Evolutionary conservation across 2,797 vertebrate genomes (phyloP), one percentile per base, ranked within the genome.

Genomic region (Echiichthys vipera): DNA sequence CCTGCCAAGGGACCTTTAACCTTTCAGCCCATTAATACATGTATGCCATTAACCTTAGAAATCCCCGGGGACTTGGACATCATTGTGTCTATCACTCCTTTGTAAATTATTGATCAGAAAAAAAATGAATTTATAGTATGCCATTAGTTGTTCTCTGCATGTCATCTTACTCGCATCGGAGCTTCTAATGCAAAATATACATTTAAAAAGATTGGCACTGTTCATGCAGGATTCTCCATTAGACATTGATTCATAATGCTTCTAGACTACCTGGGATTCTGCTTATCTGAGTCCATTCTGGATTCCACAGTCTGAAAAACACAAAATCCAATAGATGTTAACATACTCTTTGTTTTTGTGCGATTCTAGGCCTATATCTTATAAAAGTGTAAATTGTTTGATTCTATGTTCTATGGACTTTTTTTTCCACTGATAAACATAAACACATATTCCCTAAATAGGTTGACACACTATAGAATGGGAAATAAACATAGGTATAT

Each of bases 21-120:
- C 63, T 92, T 91, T 92, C 84, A 86, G 88, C 90, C 66, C 71
- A 83, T 83, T 89, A 87, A 88, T 81, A 81, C 74, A 66, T 89
- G 81, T 71, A 73, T 43, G 83, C 92, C 93, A 93, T 95, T 95
- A 95, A 94, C 93, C 93, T 74, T 81, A 74, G 53, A 47, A 89
- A 80, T 89, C 86, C 87, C 72, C 3, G 2, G 45, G 78, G 85
- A 74, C 75, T 25, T 24, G 20, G 62, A 78, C 30, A 39, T 65
- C 61, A 73, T 65, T 17, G 3, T 53, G 80, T 79, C 74, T 51
- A 86, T 90, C 71, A 37, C 54, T 83, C 70, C 51, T 86, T 81
- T 84, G 80, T 89, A 84, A 89, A 93, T 90, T 90, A 89, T 90
- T 89, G 87, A 92, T 89, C 54, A 74, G 64, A 9, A 59, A 71